A percentile compares a stretch with the other conserved stretches of the same genome.
Conservation (phyloP, 2,797 vertebrate genomes). For the Lacerta agilis region DNA sequence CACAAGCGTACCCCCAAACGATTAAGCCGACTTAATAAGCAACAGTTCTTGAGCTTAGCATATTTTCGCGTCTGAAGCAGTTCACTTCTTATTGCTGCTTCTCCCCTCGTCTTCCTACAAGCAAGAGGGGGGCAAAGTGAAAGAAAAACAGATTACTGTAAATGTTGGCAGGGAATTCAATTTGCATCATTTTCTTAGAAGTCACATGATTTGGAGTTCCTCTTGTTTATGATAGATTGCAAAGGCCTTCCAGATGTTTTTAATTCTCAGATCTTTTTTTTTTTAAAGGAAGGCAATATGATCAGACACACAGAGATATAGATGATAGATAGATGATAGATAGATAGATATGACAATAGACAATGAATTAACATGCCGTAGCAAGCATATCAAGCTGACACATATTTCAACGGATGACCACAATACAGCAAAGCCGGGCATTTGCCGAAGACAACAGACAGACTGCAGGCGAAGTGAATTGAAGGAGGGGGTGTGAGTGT, state of each 20-base stretch:
- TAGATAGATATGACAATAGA: constrained; percentile 52
- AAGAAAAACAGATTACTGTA: constrained; percentile 80
- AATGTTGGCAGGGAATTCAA: constrained; percentile 77
- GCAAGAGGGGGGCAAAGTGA: constrained; percentile 38
- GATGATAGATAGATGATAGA: too few relatives aligned
- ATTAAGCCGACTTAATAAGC: constrained; percentile 50
- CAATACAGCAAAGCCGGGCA: constrained; percentile 61
- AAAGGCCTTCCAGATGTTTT: constrained; percentile 83
- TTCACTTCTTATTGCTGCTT: constrained; percentile 61
- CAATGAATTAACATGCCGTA: constrained; percentile 79
- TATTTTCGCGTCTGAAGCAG: constrained; percentile 29
- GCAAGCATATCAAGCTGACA: constrained; percentile 77
- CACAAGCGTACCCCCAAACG: constrained; percentile 53
- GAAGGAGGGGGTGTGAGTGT: constrained; percentile 57
- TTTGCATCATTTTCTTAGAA: constrained; percentile 84
- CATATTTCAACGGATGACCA: constrained; percentile 73
- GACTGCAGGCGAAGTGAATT: constrained; percentile 55
- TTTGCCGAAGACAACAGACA: constrained; percentile 62
- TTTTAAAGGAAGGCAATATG: constrained; percentile 72
- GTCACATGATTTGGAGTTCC: constrained; percentile 83
- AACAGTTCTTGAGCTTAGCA: constrained; percentile 7
- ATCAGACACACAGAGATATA: constrained; percentile 75
- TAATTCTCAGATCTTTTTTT: constrained; percentile 79
- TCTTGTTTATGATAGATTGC: constrained; percentile 83
- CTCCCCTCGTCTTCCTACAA: constrained; percentile 48